Base-by-base conservation (phyloP, 2,113 vertebrate species). In the Castor canadensis region DNA sequence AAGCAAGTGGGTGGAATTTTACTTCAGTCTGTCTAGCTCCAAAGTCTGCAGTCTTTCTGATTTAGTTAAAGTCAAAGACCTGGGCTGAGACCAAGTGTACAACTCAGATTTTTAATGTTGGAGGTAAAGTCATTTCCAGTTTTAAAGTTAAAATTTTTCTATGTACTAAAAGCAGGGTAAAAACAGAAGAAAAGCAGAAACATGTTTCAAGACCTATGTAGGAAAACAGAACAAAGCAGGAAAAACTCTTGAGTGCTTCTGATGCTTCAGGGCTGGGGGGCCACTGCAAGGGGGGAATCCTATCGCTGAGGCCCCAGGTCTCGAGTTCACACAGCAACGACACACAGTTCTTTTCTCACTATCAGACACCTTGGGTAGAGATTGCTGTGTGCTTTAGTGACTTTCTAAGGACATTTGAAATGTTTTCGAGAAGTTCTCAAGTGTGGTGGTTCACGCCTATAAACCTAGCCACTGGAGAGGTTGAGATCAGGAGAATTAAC, bases 111-210 rank as follows among this genome's bases (percentile, higher is more conserved):
- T 91, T 92, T 77, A 32, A 45, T 26, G 11, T 66, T 47, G n/a
- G 77, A 71, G 13, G 22, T 60, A 43, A 94, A 54, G 28, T 28
- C 19, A 8, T 81, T 89, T 75, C 24, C n/a, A n/a, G 67, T 35
- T 90, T 95, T 85, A 54, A 67, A 24, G 11, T 52, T 89, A n/a
- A 91, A 81, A 24, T 40, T 71, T 94, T 81, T 95, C 35, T 81
- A 3, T 56, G 32, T 66, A 64, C 9, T 60, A 35, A 82, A 93
- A 82, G 81, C 2, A 60, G 26, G 16, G 9, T 79, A 62, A 88
- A 96, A 79, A 54, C 56, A 87, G 28, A 81, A 43, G 72, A 87
- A 86, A 89, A 95, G 6, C 45, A 94, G n/a, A 12, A 22, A 72
- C 9, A 54, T 19, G 13, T 66, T 89, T 79, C 52, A 64, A 83